A percentile compares a stretch with the other conserved stretches of the same genome.
phyloP scores from a whole-genome alignment of 2,113 vertebrate species.

The Bufo bufo region DNA sequence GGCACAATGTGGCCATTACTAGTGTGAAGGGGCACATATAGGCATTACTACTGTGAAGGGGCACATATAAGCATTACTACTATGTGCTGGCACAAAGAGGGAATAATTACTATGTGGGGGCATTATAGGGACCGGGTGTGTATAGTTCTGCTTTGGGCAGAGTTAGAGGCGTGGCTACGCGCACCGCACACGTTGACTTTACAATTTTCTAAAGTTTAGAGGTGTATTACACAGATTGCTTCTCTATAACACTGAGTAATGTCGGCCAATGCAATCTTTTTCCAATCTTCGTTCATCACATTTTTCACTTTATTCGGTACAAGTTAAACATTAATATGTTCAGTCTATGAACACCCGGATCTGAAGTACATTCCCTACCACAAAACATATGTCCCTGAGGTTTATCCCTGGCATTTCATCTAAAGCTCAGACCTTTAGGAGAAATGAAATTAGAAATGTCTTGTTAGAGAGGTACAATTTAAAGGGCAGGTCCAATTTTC shows the following conservation, averaged over 20 bases:
- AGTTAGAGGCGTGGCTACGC: too few relatives aligned
- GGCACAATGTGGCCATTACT: too few relatives aligned
- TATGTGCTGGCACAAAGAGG: too few relatives aligned
- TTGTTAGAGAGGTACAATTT: background rate
- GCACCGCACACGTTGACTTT: too few relatives aligned
- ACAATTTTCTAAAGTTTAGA: too few relatives aligned
- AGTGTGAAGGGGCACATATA: too few relatives aligned
- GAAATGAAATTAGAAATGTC: constrained; percentile 35
- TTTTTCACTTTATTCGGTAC: background rate
- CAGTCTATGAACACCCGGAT: background rate
- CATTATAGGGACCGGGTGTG: too few relatives aligned
- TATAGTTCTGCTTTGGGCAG: too few relatives aligned
- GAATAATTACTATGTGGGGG: too few relatives aligned
- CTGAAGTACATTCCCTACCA: background rate
- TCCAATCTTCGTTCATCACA: background rate
- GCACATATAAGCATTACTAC: too few relatives aligned
- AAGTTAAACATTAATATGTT: background rate
- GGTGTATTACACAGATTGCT: too few relatives aligned
- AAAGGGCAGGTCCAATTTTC: background rate
- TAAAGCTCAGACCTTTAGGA: constrained; percentile 22
- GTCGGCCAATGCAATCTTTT: background rate
- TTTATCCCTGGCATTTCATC: constrained; percentile 24
- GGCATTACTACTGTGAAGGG: too few relatives aligned
- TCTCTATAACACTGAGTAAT: background rate
- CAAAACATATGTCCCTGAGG: constrained; percentile 3